Evolutionary conservation across 1,140 invertebrate genomes (phyloP).

Genomic region (Lordiphosa clarofinis): DNA sequence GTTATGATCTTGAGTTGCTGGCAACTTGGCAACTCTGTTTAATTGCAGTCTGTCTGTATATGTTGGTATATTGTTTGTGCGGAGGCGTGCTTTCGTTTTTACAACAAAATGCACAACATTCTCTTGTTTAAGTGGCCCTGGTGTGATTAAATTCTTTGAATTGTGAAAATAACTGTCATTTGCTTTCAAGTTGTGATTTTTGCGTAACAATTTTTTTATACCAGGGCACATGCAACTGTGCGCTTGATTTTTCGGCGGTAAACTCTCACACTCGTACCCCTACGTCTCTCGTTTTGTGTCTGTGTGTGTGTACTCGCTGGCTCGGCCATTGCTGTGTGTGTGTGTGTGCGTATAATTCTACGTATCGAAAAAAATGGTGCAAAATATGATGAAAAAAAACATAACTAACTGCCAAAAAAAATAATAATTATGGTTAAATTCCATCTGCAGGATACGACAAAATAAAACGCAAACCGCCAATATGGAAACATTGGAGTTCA

Average conservation of each 20-base stretch:
- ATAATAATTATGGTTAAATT: conserved; percentile 41
- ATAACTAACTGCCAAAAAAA: conserved; percentile 28
- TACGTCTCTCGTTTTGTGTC: conserved; percentile 43
- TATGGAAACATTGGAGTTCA: conserved; percentile 41
- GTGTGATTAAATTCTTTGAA: background rate
- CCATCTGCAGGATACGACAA: conserved; percentile 57
- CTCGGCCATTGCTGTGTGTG: conserved; percentile 48
- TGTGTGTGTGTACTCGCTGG: conserved; percentile 33
- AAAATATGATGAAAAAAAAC: conserved; percentile 74
- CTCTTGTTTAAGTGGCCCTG: conserved; percentile 1
- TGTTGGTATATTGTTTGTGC: conserved; percentile 72
- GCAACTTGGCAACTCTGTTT: conserved; percentile 61
- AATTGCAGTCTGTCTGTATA: conserved; percentile 76
- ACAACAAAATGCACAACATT: conserved; percentile 26
- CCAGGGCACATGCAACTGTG: conserved; percentile 70
- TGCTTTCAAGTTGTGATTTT: conserved; percentile 38
- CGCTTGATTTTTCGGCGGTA: conserved; percentile 77
- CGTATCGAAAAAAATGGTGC: conserved; percentile 79
- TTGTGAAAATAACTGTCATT: background rate
- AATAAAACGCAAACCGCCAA: conserved; percentile 33
- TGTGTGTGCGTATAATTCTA: conserved; percentile 70
- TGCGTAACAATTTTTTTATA: conserved; percentile 62
- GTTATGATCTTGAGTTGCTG: conserved; percentile 1
- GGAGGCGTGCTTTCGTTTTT: conserved; percentile 54
- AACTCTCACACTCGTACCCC: conserved; percentile 74